Evolutionary conservation across 2,113 vertebrate genomes (phyloP).

Genomic region (Oxygymnocypris stewartii): DNA sequence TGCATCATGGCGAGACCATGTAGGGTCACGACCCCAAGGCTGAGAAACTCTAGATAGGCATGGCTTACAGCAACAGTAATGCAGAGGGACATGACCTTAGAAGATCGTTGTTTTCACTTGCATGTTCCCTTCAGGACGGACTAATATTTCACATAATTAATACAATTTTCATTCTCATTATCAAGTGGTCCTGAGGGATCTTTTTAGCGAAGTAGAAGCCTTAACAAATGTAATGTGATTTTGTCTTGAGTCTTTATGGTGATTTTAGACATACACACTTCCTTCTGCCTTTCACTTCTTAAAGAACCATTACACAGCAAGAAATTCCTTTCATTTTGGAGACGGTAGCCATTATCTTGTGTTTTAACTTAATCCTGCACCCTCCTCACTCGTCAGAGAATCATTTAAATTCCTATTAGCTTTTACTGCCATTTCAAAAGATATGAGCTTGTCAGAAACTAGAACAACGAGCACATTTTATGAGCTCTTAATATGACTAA

Average conservation of each 20-base stretch:
- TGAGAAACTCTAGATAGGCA: not conserved
- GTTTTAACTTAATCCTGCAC: conserved; percentile 33
- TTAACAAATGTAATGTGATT: conserved; percentile 63
- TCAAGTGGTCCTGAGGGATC: conserved; percentile 53
- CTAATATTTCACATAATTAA: conserved; percentile 58
- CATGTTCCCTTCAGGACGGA: conserved; percentile 37
- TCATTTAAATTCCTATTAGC: conserved; percentile 74
- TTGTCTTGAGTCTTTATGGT: not conserved
- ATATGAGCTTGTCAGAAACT: conserved; percentile 34
- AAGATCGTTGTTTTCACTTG: conserved; percentile 15
- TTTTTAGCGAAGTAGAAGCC: conserved; percentile 21
- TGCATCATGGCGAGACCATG: not conserved
- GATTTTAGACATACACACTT: conserved; percentile 39
- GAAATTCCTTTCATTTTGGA: conserved; percentile 21
- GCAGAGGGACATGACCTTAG: not conserved
- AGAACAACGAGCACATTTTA: conserved; percentile 39
- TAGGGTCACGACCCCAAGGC: not conserved
- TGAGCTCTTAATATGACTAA: conserved; percentile 35
- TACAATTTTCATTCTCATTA: conserved; percentile 62
- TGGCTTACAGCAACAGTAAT: not conserved
- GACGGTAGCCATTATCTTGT: conserved; percentile 65
- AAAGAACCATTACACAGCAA: conserved; percentile 28
- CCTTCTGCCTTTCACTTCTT: conserved; percentile 20
- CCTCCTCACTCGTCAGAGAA: conserved; percentile 69
- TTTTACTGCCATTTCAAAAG: conserved; percentile 63